Evolutionary conservation across 2,113 vertebrate genomes (phyloP).

Genomic region (Elanoides forficatus): DNA sequence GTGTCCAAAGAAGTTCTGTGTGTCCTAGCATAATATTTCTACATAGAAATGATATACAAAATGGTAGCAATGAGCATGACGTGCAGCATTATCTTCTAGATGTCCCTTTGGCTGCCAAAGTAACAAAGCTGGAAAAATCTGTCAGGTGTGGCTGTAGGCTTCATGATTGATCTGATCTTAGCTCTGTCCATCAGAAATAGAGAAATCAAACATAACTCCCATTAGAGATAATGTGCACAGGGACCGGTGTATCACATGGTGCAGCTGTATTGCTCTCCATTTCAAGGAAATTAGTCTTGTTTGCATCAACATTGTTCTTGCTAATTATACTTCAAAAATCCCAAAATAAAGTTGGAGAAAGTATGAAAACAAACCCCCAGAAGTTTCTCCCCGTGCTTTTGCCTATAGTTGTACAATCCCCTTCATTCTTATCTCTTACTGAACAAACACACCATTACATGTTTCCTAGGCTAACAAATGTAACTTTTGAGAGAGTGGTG

Average conservation of each 20-base stretch:
- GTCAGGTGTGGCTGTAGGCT: neutral
- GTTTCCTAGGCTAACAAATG: neutral
- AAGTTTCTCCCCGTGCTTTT: neutral
- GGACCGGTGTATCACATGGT: neutral
- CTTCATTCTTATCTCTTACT: neutral
- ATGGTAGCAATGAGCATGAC: neutral
- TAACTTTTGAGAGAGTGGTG: neutral
- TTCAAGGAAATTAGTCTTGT: neutral
- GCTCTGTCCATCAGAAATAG: neutral
- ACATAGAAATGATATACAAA: neutral
- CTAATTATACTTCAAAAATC: neutral
- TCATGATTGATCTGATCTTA: neutral
- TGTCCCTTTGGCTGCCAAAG: neutral
- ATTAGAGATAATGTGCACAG: neutral
- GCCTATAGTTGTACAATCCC: neutral
- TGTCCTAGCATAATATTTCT: neutral
- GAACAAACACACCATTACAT: neutral
- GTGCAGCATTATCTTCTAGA: neutral
- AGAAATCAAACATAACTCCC: neutral
- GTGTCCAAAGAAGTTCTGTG: neutral
- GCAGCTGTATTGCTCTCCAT: neutral
- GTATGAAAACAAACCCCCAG: neutral
- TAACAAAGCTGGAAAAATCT: neutral
- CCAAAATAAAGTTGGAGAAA: neutral
- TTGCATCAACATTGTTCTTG: neutral